These are phyloP conservation scores for Porites rus DNA, from an alignment of 92 coral and sea anemone species.

Conservation along the genomic window DNA sequence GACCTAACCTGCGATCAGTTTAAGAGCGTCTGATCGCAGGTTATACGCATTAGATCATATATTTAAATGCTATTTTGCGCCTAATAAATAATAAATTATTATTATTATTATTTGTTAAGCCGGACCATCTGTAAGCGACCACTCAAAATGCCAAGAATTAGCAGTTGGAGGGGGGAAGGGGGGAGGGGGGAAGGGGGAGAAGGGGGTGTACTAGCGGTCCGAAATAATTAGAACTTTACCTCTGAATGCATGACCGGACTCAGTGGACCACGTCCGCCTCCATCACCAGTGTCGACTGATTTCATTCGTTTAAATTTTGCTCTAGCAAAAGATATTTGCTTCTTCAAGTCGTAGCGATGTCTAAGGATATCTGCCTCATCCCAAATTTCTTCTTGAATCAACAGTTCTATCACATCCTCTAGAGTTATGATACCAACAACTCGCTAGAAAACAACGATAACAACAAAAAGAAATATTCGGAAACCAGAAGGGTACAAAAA, in stretches of 20 bases:
- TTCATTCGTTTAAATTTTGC: slow-evolving; percentile 53
- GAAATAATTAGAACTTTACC: slow-evolving; percentile 15
- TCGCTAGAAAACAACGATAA: slow-evolving; percentile 52
- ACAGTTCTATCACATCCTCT: slow-evolving; percentile 92
- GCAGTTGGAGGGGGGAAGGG: too few relatives aligned
- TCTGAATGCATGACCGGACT: slow-evolving; percentile 8
- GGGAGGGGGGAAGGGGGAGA: too few relatives aligned
- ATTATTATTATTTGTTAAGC: too few relatives aligned
- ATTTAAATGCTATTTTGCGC: too few relatives aligned
- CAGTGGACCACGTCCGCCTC: slow-evolving; percentile 23
- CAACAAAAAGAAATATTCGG: background rate
- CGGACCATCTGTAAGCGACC: too few relatives aligned
- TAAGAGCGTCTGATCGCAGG: too few relatives aligned
- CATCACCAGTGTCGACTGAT: slow-evolving; percentile 44
- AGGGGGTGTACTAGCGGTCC: too few relatives aligned
- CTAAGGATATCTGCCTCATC: slow-evolving; percentile 84
- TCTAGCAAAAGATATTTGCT: slow-evolving; percentile 73
- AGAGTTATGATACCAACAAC: slow-evolving; percentile 91
- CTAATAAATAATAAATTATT: too few relatives aligned
- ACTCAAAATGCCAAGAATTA: too few relatives aligned
- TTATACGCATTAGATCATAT: too few relatives aligned
- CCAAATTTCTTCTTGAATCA: slow-evolving; percentile 97
- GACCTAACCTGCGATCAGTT: too few relatives aligned
- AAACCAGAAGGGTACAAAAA: background rate
- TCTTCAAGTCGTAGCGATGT: slow-evolving; percentile 45